Evolutionary conservation across 2,888 invertebrate species (phyloP).

Genomic region (Mesorhabditis spiculigera): DNA sequence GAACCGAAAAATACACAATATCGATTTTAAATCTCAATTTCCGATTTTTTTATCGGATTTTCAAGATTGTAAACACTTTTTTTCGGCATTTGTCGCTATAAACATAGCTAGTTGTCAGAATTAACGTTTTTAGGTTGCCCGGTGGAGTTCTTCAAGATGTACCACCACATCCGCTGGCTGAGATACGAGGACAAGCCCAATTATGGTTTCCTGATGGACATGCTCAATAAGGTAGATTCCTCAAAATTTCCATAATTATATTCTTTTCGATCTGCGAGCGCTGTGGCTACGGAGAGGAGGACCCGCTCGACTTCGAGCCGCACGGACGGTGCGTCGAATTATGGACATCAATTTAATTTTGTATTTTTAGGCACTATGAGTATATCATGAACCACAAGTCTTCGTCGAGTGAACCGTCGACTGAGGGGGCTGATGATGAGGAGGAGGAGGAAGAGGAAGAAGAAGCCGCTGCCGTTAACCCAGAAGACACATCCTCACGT

Average conservation of each 20-base stretch:
- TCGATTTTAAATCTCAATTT: too few species aligned
- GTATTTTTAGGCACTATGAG: background rate
- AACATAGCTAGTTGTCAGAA: too few species aligned
- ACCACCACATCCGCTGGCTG: background rate
- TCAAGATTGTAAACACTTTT: too few species aligned
- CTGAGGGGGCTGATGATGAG: too few species aligned
- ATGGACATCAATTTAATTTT: too few species aligned
- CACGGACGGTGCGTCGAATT: background rate
- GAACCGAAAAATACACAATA: too few species aligned
- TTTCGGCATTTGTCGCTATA: too few species aligned
- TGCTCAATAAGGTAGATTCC: constrained; percentile 9
- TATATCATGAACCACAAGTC: background rate
- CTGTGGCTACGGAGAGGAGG: constrained; percentile 13
- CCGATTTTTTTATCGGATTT: too few species aligned
- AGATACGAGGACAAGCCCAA: constrained; percentile 27
- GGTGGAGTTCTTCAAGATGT: background rate
- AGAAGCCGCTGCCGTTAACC: too few species aligned
- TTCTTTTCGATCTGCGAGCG: constrained; percentile 19
- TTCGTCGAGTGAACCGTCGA: too few species aligned
- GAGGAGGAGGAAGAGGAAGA: too few species aligned
- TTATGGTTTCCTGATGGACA: constrained; percentile 21
- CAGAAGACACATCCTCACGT: too few species aligned
- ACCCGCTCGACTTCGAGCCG: constrained; percentile 30
- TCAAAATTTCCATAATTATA: background rate
- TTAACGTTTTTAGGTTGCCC: background rate